Evolutionary conservation across 2,888 invertebrate species (phyloP).

Genomic region (Cataglyphis cursor): DNA sequence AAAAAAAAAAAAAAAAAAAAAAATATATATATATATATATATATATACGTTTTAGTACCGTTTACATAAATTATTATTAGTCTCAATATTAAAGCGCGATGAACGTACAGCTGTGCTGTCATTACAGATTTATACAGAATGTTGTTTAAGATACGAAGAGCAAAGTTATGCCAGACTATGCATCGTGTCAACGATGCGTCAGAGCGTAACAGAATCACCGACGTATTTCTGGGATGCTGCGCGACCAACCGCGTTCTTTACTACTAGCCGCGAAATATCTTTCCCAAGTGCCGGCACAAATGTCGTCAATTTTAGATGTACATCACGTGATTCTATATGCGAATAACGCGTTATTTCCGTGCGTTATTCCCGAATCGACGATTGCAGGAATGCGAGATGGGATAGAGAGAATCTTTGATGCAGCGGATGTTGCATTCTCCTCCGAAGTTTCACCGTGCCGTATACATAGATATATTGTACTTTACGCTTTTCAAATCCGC

Average conservation of each 20-base stretch:
- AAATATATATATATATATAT: too few relatives aligned
- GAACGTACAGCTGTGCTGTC: background rate
- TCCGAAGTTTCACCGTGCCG: constrained; percentile 39
- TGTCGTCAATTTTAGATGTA: constrained; percentile 18
- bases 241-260: background rate
- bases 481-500: constrained; percentile 58
- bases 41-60: background rate
- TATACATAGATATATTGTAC: constrained; percentile 19
- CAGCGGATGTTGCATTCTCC: constrained; percentile 9
- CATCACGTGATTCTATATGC: background rate
- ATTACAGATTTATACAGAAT: constrained; percentile 23
- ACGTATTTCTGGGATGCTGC: constrained; percentile 35
- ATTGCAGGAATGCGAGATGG: constrained; percentile 44
- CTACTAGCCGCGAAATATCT: background rate
- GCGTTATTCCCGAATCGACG: constrained; percentile 53
- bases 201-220: constrained; percentile 42
- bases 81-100: background rate
- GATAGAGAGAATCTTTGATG: constrained; percentile 6
- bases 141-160: constrained; percentile 34
- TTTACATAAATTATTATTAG: background rate
- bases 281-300: background rate
- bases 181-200: constrained; percentile 42
- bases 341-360: background rate
- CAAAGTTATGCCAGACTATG: background rate
- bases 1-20: background rate